Base-by-base conservation (phyloP, 2,888 invertebrate genomes). In the Aphidoletes aphidimyza region DNA sequence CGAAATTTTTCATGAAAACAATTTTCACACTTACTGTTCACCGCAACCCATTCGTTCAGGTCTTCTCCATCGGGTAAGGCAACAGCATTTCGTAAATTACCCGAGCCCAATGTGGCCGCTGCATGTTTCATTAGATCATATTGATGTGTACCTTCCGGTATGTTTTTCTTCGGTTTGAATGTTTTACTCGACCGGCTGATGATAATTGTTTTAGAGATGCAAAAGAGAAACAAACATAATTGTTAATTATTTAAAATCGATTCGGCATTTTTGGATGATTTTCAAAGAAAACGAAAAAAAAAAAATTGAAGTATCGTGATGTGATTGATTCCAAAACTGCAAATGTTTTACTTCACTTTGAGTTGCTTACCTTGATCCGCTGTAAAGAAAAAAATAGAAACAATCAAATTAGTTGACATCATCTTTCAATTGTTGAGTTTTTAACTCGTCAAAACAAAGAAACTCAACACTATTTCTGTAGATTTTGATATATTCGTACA, bases 21-120 rank as follows among this genome's bases (percentile, higher is more conserved):
- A n/a, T n/a, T n/a, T n/a, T n/a, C n/a, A n/a, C 42, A 93, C 97
- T 94, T 91, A 98, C 99, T 99, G 90, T 99, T 99, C 83, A 99
- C 99, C 85, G 99, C 99, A 69, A 99, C 97, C 99, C 99, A 99
- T 92, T 99, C 99, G 89, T 99, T 99, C 86, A 98, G 93, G 91
- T 99, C 99, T 91, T 99, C 99, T 49, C 99, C 99, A 90, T 98
- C 98, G 0, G 99, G 99, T 87, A 99, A 91, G 93, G 97, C 95
- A 85, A 99, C 99, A 81, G 99, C 99, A 86, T 98, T 93, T 86
- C 98, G 92, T 86, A 99, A 92, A 92, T 99, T 99, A 36, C 98
- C 99, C 83, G 98, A 98, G 85, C 99, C 99, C 78, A 99, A 92
- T 0, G 99, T 99, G 85, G 98, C 98, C 0, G 98, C 98, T n/a